Evolutionary conservation across 2,113 vertebrate genomes (phyloP).

Genomic region (human (Homo sapiens)): GRCh38 chr2:52314001-52314500

Average conservation of each 20-base stretch:
- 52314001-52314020: not conserved
- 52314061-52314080: not conserved
- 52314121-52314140: not conserved
- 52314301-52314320: no score
- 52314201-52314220: not conserved
- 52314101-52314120: not conserved
- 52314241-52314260: no score
- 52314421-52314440: not conserved
- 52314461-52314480: not conserved
- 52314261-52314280: no score
- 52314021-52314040: not conserved
- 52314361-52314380: no score
- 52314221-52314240: no score
- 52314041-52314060: not conserved
- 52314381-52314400: no score
- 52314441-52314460: not conserved
- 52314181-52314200: not conserved
- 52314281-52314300: no score
- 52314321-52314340: no score
- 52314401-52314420: not conserved
- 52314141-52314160: not conserved
- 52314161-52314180: not conserved
- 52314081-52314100: not conserved
- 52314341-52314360: no score
- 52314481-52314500: not conserved